Base-by-base conservation (phyloP, 2,113 vertebrate species). In the Dascyllus trimaculatus region DNA sequence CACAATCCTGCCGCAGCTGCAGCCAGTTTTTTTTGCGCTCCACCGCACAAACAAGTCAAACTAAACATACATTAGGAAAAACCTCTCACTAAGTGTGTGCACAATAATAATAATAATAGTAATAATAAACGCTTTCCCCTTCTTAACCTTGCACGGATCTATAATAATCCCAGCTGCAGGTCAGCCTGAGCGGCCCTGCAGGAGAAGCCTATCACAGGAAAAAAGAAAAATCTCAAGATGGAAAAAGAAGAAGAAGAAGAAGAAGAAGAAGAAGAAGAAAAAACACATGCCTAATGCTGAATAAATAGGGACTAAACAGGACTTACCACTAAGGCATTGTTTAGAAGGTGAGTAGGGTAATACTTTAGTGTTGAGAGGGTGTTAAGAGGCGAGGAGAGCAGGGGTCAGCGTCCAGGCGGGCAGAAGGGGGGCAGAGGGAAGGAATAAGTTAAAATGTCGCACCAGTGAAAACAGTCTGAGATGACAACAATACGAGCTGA, bases 271-370 rank as follows among this genome's bases (percentile, higher is more conserved):
- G 8, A 67, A 61, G 48, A 43, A 70, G 19, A 71, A 49, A 63
- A 89, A 75, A 92, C 68, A 89, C 0, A 90, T 51, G 91, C 81
- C 89, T 89, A 57, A 88, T 81, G 90, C 75, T 84, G 77, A 91
- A 92, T 85, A 90, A 92, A 89, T 66, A 91, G 88, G 89, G 86
- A 90, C 88, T 89, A 71, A 87, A 87, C 26, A 85, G 86, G 87
- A 93, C 93, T 94, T 94, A 94, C 93, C 93, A 94, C 93, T 93
- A 94, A 91, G 89, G 93, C 91, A 94, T 94, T 94, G 93, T 94
- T 94, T 94, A 94, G 91, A 93, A 94, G 93, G 92, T 94, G 93
- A 91, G 93, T 91, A 88, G 92, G 92, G 85, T 93, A 94, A 94
- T 93, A 94, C 93, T 94, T 93, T 91, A 91, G 91, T 89, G 92